Evolutionary conservation across 2,888 invertebrate genomes (phyloP), one percentile per base, ranked within the genome.

Genomic region (Chalcosyrphus nemorum): DNA sequence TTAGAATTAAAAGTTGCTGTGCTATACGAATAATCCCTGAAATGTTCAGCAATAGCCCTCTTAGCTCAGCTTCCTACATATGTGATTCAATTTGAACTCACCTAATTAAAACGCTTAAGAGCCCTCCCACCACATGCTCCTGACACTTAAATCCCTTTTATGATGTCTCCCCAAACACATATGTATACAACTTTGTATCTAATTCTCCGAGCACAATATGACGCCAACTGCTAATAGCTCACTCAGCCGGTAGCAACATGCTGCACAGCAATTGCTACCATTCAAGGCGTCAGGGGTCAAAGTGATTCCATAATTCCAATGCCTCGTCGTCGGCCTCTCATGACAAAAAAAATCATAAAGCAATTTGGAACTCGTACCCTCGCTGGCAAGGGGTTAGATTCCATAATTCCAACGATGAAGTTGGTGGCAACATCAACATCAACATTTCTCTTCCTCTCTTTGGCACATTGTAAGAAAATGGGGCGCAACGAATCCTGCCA

Each of bases 201-300:
- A 72, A 81, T 63, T 77, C 76, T 72, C 63, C 71, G 43, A 43
- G 56, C 76, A 77, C 86, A 82, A 86, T 77, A 84, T 86, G 86
- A 84, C 86, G 82, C 86, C 86, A 75, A 78, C 59, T 82, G 74
- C 74, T 86, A 84, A 86, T 86, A 86, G 82, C 82, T 86, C 86
- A 82, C 71, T 85, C 71, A 66, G 71, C 65, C 71, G 78, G 82
- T 86, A 47, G 63, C 50, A 81, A 76, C 66, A 77, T 77, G 72
- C 63, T 59, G 54, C 41, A 61, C 38, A 71, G 75, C 75, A 81
- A 71, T 75, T 75, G 70, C 68, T 74, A 65, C 76, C 66, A 77
- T 82, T 78, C 86, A 75, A 71, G 29, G 66, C 65, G 43, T 78
- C 72, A 70, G 70, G 86, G 86, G 86, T 86, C 86, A 86, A 86